Evolutionary conservation across 2,797 vertebrate species (phyloP).

Genomic region (Coregonus ussuriensis): DNA sequence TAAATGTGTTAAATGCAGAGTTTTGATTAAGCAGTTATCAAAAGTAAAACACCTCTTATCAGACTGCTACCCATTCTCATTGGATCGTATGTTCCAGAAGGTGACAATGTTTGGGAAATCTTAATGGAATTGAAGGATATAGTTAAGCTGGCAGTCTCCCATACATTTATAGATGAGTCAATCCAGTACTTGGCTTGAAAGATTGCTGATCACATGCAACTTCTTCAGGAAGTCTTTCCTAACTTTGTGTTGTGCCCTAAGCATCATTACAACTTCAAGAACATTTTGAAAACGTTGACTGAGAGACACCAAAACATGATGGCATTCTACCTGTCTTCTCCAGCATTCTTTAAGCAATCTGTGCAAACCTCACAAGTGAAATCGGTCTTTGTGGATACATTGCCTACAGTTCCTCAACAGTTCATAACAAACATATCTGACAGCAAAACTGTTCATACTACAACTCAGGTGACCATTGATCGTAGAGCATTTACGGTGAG

Average conservation of each 20-base stretch:
- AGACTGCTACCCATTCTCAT: conserved; percentile 19
- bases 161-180: conserved; percentile 26
- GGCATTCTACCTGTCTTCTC: not conserved
- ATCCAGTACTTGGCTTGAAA: conserved; percentile 39
- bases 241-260: conserved; percentile 10
- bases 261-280: conserved; percentile 36
- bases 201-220: conserved; percentile 37
- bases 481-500: conserved; percentile 27
- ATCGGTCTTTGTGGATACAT: not conserved
- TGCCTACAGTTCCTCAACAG: conserved; percentile 21
- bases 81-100: conserved; percentile 11
- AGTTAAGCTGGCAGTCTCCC: conserved; percentile 33
- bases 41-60: not conserved
- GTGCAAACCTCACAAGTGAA: conserved; percentile 33
- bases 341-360: conserved; percentile 21
- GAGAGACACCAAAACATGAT: conserved; percentile 26
- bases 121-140: conserved; percentile 40
- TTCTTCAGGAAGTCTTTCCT: conserved; percentile 27
- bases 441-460: conserved; percentile 23
- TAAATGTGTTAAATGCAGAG: no score
- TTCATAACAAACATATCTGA: conserved; percentile 23
- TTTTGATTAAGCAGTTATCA: no score
- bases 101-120: conserved; percentile 26
- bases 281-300: conserved; percentile 32
- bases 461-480: conserved; percentile 35